Evolutionary conservation across 2,113 vertebrate genomes (phyloP).

Genomic region (Prionailurus viverrinus): DNA sequence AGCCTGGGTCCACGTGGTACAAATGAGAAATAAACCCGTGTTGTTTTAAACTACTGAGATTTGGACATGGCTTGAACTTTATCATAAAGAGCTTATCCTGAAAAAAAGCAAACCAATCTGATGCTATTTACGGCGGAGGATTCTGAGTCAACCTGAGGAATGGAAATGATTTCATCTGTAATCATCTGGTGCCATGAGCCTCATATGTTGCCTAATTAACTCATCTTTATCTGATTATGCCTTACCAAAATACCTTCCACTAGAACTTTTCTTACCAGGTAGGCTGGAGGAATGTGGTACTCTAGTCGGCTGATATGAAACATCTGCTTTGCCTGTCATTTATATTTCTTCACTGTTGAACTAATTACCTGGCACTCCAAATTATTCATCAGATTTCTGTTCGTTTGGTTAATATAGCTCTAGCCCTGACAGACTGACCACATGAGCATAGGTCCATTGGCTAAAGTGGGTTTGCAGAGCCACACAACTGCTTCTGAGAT

Average conservation of each 20-base stretch:
- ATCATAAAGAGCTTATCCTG: not conserved
- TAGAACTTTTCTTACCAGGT: not conserved
- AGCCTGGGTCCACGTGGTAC: fast-evolving
- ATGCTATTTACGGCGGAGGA: not conserved
- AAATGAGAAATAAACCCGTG: not conserved
- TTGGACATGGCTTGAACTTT: not conserved
- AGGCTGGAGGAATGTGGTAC: not conserved
- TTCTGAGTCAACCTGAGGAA: not conserved
- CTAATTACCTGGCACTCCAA: not conserved
- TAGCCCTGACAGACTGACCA: not conserved
- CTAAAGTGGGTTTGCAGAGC: not conserved
- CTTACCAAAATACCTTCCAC: not conserved
- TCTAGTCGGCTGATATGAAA: not conserved
- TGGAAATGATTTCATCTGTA: conserved; percentile 1
- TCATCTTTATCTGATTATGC: not conserved
- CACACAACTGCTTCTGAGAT: not conserved
- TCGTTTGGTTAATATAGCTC: not conserved
- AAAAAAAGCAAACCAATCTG: not conserved
- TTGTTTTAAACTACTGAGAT: not conserved
- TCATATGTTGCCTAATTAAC: not conserved
- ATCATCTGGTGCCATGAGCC: not conserved
- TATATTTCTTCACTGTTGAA: not conserved
- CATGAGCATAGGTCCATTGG: not conserved
- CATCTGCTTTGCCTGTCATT: not conserved
- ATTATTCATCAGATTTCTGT: not conserved